Percentiles rank a stretch among this genome's conserved stretches.
phyloP scores from a whole-genome alignment of 2,113 vertebrate species.

The Bettongia penicillata region DNA sequence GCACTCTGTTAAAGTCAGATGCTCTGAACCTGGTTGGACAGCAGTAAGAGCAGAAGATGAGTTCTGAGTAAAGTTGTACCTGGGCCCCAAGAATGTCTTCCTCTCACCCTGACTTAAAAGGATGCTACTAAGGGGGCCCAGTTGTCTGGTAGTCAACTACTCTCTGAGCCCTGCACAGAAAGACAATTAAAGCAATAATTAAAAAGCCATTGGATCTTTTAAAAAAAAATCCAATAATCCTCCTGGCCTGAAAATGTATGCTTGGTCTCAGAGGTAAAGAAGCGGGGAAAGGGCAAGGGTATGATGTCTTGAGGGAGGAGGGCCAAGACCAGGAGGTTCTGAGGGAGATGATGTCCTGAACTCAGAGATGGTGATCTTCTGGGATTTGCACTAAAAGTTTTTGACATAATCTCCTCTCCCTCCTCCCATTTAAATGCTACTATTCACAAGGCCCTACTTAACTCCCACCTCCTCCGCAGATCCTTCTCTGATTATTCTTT shows the following conservation, averaged over 20 bases:
- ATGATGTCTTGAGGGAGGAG: not conserved
- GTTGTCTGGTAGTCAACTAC: constrained; percentile 68
- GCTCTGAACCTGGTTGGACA: not conserved
- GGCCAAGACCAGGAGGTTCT: not conserved
- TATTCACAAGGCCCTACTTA: not conserved
- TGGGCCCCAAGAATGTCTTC: not conserved
- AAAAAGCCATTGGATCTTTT: constrained; percentile 72
- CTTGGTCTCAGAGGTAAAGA: constrained; percentile 50
- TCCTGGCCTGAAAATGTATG: constrained; percentile 58
- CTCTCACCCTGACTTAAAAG: constrained; percentile 30
- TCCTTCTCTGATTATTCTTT: not conserved
- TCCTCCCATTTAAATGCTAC: not conserved
- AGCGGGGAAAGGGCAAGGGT: not conserved
- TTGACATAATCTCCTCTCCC: not conserved
- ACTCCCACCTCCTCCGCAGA: not conserved
- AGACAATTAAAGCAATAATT: constrained; percentile 76
- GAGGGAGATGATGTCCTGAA: not conserved
- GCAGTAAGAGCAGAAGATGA: not conserved
- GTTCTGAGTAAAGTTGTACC: not conserved
- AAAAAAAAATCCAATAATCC: constrained; percentile 70
- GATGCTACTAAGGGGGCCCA: constrained; percentile 34
- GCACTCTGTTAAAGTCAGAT: rapidly evolving
- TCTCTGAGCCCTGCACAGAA: constrained; percentile 55
- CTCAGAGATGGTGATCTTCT: not conserved
- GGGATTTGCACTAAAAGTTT: not conserved